Evolutionary conservation across 2,113 vertebrate genomes (phyloP).

Genomic region (Cyprinodon tularosa): DNA sequence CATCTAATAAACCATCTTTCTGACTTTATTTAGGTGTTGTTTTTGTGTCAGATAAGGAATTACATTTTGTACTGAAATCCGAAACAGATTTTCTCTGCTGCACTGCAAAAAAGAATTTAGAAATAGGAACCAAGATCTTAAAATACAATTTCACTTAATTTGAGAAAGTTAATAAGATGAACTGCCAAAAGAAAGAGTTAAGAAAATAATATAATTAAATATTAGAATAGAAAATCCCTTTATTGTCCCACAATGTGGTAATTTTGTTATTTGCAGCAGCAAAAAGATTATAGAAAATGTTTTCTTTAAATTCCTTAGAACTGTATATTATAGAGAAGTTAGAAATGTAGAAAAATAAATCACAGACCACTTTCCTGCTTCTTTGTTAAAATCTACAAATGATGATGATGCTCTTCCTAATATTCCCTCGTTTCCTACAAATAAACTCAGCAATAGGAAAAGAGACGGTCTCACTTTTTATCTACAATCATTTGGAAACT

Average conservation of each 20-base stretch:
- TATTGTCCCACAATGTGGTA: no score
- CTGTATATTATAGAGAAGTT: background rate
- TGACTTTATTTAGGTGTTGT: conserved; percentile 9
- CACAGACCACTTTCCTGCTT: background rate
- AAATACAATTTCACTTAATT: no score
- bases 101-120: background rate
- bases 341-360: conserved; percentile 3
- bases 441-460: background rate
- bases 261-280: no score
- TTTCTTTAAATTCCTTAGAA: background rate
- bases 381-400: background rate
- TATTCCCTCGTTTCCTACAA: background rate
- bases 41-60: conserved; percentile 9
- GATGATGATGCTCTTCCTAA: background rate
- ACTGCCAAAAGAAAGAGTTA: no score
- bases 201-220: no score
- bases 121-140: no score
- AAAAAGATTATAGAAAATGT: background rate
- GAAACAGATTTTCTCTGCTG: conserved; percentile 20
- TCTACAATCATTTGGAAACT: background rate
- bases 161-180: no score
- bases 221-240: no score
- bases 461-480: background rate
- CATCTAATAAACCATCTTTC: conserved; percentile 27
- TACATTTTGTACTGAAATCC: conserved; percentile 6